Conservation (phyloP, 2,888 invertebrate species). For the Pristionchus exspectatus region DNA sequence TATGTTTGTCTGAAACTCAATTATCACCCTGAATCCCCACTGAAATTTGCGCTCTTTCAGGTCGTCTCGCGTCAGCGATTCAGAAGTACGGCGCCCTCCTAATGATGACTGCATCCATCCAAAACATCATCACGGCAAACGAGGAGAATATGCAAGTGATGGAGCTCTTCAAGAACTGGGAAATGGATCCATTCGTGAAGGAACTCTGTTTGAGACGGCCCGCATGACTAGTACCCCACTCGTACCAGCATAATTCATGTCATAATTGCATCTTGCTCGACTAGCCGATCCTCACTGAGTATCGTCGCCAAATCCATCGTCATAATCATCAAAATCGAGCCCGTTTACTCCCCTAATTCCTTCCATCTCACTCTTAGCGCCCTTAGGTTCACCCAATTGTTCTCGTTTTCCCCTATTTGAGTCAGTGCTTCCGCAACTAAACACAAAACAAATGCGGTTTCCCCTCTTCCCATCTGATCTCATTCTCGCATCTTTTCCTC, state of each 20-base stretch:
- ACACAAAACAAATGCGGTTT: conserved; percentile 41
- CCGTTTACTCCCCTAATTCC: background rate
- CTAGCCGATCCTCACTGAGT: background rate
- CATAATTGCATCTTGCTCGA: conserved; percentile 3
- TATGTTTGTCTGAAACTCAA: too few species aligned
- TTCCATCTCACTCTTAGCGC: background rate
- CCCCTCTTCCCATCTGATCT: background rate
- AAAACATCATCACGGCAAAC: conserved; percentile 78
- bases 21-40: too few species aligned
- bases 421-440: conserved; percentile 25
- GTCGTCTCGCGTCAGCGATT: conserved; percentile 63
- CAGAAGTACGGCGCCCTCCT: conserved; percentile 71
- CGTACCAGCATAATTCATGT: conserved; percentile 8
- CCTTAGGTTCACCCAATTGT: conserved; percentile 28
- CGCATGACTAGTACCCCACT: background rate
- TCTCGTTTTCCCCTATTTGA: conserved; percentile 9
- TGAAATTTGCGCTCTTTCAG: background rate
- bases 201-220: conserved; percentile 59
- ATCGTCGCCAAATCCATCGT: background rate
- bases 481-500: conserved; percentile 33
- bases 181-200: conserved; percentile 72
- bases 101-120: conserved; percentile 74
- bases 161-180: conserved; percentile 75
- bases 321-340: background rate
- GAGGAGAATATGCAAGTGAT: conserved; percentile 79